A percentile compares a stretch with the other conserved stretches of the same genome.
These are phyloP conservation scores for Ormyrus labotus DNA, from an alignment of 2,888 invertebrate species.

Conservation along the genomic window DNA sequence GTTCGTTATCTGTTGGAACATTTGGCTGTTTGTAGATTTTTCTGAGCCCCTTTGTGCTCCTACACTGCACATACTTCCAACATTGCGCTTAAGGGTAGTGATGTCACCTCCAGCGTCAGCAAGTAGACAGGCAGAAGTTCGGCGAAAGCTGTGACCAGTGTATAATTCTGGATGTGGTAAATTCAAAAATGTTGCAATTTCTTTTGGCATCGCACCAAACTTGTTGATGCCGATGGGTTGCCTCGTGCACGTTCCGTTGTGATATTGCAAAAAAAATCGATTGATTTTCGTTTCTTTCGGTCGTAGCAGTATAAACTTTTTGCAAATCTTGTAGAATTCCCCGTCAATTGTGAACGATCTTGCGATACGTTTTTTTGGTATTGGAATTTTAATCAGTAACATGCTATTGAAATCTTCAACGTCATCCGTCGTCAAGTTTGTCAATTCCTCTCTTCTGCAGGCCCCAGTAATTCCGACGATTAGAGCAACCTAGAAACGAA, in stretches of 20 bases:
- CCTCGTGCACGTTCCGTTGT: slow-evolving; percentile 54
- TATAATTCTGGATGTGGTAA: slow-evolving; percentile 65
- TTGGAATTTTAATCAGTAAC: slow-evolving; percentile 41
- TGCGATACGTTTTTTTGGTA: slow-evolving; percentile 36
- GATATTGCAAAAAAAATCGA: slow-evolving; percentile 58
- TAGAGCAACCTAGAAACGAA: slow-evolving; percentile 53
- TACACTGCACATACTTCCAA: no score
- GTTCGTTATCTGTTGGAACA: no score
- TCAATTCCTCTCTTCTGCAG: slow-evolving; percentile 56
- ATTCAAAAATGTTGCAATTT: slow-evolving; percentile 57
- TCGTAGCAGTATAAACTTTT: slow-evolving; percentile 52
- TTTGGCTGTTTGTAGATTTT: no score
- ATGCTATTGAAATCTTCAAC: slow-evolving; percentile 43
- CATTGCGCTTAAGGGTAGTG: no score
- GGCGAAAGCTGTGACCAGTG: slow-evolving; percentile 63
- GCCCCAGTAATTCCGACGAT: slow-evolving; percentile 58
- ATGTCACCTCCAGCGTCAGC: slow-evolving; percentile 59
- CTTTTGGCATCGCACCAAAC: slow-evolving; percentile 56
- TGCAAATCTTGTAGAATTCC: slow-evolving; percentile 49
- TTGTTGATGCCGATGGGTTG: slow-evolving; percentile 56
- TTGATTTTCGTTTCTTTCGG: slow-evolving; percentile 35
- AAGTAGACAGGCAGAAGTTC: slow-evolving; percentile 58
- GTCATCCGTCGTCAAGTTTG: slow-evolving; percentile 50
- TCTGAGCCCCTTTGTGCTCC: no score
- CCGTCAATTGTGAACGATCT: slow-evolving; percentile 55